Base-by-base conservation (phyloP, 2,797 vertebrate genomes). In the Delichon dasypus region DNA sequence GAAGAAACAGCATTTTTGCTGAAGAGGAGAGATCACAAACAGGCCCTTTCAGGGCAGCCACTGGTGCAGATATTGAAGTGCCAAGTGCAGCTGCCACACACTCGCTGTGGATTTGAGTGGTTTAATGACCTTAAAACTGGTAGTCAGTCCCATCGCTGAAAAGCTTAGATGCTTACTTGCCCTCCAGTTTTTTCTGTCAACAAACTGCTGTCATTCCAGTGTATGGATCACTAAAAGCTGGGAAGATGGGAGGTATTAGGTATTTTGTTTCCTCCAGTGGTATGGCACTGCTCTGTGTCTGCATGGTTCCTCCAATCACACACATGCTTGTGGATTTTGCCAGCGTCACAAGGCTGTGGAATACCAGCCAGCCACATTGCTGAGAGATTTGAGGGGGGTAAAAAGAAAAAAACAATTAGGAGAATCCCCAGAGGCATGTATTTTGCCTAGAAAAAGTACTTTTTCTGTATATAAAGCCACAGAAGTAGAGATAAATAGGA, bases 111-210 rank as follows among this genome's bases (percentile, higher is more conserved):
- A 47, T 32, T 93, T 47, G 47, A 58, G 10, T 36, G 36, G 8
- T 72, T 93, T 89, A 67, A 85, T n/a, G 45, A 84, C 36, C 7
- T 84, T 79, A 73, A 90, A 82, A 85, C 55, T 70, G 47, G 72
- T 51, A 89, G 72, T 55, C 19, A 29, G 30, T 50, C 47, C 62
- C 0, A 0, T 64, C 42, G 42, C n/a, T 54, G 38, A 68, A 89
- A 55, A 82, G 54, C 19, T 36, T 23, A 10, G 29, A 44, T 4
- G 3, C 18, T 64, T 84, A 14, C 23, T 78, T 90, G 76, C 17
- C n/a, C 42, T 82, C 13, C 10, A 25, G 1, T 4, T 34, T 53
- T 42, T 53, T 3, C 16, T 74, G 19, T 73, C 26, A 70, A 34
- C 25, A 55, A 34, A 38, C 71, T 60, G 10, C 13, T 91, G 3